Conservation (phyloP, 2,113 vertebrate genomes). For the Upupa epops region DNA sequence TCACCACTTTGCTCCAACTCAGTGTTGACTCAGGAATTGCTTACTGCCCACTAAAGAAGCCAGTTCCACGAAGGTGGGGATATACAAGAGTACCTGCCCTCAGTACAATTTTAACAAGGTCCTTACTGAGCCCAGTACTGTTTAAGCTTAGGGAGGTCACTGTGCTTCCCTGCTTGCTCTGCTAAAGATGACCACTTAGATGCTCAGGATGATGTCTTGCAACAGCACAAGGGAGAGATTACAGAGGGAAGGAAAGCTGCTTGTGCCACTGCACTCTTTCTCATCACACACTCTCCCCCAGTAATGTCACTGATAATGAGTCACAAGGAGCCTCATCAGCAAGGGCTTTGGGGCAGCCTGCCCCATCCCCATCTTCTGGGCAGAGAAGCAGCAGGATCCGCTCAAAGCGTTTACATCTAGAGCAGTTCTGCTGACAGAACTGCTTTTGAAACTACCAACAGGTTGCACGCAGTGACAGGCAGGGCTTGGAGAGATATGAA, state of each 20-base stretch:
- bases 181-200: neutral
- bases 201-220: neutral
- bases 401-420: neutral
- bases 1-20: neutral
- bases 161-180: neutral
- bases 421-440: neutral
- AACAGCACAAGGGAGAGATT: rapidly evolving
- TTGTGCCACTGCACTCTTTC: rapidly evolving
- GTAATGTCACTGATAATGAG: neutral
- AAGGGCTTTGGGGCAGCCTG: neutral
- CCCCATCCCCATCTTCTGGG: neutral
- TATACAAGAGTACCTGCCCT: too few species aligned
- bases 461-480: neutral
- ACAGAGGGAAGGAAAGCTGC: neutral
- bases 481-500: neutral
- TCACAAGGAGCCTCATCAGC: rapidly evolving
- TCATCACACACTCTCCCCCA: rapidly evolving
- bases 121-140: neutral
- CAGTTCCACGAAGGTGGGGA: rapidly evolving
- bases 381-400: neutral
- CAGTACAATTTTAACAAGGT: neutral
- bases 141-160: neutral
- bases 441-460: neutral
- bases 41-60: neutral
- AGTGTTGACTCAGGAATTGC: neutral